Percentiles rank a stretch among this genome's conserved stretches.
Conservation (phyloP, 2,797 vertebrate genomes). For the Crocidura indochinensis region DNA sequence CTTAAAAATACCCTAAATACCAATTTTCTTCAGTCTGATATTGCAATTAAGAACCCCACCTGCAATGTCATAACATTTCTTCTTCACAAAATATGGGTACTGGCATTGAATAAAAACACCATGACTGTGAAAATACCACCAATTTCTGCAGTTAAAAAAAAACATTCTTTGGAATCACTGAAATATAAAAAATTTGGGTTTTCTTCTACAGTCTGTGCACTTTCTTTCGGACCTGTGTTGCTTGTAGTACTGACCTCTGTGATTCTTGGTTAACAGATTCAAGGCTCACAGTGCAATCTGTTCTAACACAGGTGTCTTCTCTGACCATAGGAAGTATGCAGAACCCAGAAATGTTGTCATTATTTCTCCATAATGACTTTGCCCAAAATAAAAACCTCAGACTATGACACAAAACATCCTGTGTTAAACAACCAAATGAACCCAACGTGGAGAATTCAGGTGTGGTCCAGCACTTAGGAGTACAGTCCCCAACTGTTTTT, state of each 20-base stretch:
- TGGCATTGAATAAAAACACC: constrained; percentile 89
- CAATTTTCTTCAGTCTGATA: constrained; percentile 89
- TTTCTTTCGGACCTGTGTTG: constrained; percentile 83
- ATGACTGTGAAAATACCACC: constrained; percentile 90
- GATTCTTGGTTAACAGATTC: constrained; percentile 76
- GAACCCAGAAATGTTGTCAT: constrained; percentile 83
- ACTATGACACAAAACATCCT: constrained; percentile 85
- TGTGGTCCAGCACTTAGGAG: constrained; percentile 85
- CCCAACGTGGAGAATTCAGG: constrained; percentile 85
- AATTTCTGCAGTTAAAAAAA: constrained; percentile 87
- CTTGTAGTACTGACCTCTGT: constrained; percentile 75
- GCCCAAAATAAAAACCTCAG: constrained; percentile 88
- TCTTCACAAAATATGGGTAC: constrained; percentile 89
- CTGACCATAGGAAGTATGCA: constrained; percentile 88
- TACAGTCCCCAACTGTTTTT: constrained; percentile 77
- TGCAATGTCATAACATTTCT: constrained; percentile 88
- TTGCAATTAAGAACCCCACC: constrained; percentile 88
- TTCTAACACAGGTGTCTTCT: constrained; percentile 74
- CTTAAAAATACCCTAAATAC: constrained; percentile 90
- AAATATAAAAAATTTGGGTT: constrained; percentile 87
- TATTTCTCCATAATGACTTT: constrained; percentile 84
- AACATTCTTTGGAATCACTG: constrained; percentile 92
- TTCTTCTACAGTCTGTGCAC: constrained; percentile 85
- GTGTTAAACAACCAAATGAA: constrained; percentile 86
- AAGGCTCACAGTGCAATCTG: constrained; percentile 86